phyloP scores from a whole-genome alignment of 2,888 invertebrate species.

The Pharmacophagus antenor region DNA sequence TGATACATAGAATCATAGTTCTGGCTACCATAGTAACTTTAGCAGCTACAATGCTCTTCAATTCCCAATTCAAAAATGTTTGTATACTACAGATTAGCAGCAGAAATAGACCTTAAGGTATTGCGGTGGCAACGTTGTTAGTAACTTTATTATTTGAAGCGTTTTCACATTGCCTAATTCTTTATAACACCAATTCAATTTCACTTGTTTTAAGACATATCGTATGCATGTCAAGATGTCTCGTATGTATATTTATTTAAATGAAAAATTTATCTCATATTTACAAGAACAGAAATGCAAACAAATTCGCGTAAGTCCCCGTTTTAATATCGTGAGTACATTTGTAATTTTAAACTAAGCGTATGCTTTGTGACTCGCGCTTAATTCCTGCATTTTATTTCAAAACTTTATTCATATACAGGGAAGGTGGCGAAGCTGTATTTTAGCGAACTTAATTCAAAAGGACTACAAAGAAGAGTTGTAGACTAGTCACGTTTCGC shows the following conservation, averaged over 20 bases:
- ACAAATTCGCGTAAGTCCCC: neutral
- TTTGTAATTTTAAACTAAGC: constrained; percentile 12
- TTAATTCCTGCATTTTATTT: constrained; percentile 26
- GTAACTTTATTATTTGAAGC: too few species aligned
- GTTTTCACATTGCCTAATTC: too few species aligned
- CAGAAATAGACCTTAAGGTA: too few species aligned
- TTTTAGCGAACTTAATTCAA: constrained; percentile 25
- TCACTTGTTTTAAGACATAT: too few species aligned
- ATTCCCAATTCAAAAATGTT: too few species aligned
- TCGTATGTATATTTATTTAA: neutral
- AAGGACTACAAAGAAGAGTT: constrained; percentile 23
- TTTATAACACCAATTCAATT: too few species aligned
- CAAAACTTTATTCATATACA: constrained; percentile 12
- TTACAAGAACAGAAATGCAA: constrained; percentile 1
- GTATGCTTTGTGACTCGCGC: constrained; percentile 4
- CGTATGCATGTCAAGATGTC: too few species aligned
- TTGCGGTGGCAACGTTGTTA: too few species aligned
- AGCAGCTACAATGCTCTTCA: too few species aligned
- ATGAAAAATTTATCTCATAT: neutral
- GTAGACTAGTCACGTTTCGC: constrained; percentile 26
- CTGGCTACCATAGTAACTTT: too few species aligned
- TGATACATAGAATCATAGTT: too few species aligned
- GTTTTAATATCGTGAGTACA: neutral
- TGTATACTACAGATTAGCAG: too few species aligned
- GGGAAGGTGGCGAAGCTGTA: constrained; percentile 21